Evolutionary conservation across 2,888 invertebrate genomes (phyloP), one percentile per base, ranked within the genome.

Genomic region (Blera fallax): DNA sequence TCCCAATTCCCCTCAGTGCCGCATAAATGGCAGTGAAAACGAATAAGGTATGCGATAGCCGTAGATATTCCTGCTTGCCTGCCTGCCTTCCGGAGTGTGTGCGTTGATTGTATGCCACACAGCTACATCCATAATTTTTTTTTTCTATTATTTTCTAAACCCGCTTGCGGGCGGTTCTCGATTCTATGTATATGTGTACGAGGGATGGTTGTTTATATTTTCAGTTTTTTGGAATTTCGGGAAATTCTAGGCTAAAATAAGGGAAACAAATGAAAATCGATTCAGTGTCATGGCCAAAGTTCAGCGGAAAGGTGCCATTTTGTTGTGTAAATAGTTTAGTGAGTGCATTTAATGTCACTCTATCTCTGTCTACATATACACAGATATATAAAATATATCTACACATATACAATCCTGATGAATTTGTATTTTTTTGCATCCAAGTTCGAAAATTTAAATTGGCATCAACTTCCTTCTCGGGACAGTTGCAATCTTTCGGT

Each of bases 221-320:
- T 82, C 76, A 56, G 45, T 65, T 73, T 37, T 73, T 60, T 40
- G 69, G 81, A 76, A 80, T 85, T 85, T 80, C 65, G 65, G 84
- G 76, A 85, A 85, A 85, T 62, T 81, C 72, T 77, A 81, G 76
- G 67, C 78, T 78, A 69, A 84, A 67, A 34, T 84, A 79, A 64
- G 87, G 87, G 77, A 82, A 73, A 73, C 73, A 73, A 65, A 82
- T 69, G 82, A 78, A 82, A 77, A 69, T 72, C 82, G 54, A 82
- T 87, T 87, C 82, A 87, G 87, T 87, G 78, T 87, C 87, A 87
- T 82, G 87, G 87, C 87, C 87, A 82, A 77, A 87, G 77, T 87
- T 72, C 69, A 67, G 24, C 43, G 40, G 69, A 34, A 56, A 37
- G 73, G 81, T 87, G 78, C 69, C 56, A 78, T 69, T 73, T 83